Conservation (phyloP, 2,797 vertebrate genomes). For the Pseudocheirus occidentalis region DNA sequence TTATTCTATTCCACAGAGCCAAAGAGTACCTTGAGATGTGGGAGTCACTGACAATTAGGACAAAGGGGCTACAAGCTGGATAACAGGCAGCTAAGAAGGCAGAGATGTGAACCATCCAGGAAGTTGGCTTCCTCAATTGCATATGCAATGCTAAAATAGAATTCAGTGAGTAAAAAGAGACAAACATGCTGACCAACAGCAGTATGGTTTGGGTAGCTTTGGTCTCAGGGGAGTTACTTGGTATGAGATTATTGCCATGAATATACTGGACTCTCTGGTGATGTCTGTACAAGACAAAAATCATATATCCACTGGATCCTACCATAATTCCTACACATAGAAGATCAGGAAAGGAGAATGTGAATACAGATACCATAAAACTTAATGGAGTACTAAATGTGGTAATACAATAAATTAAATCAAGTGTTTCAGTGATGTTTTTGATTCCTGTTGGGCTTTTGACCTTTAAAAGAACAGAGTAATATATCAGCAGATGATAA, state of each 20-base stretch:
- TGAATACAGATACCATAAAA: not conserved
- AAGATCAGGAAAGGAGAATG: not conserved
- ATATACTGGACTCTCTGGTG: not conserved
- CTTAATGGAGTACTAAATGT: not conserved
- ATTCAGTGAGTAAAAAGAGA: too few relatives aligned
- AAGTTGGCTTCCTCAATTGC: rapidly evolving
- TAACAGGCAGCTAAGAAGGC: too few relatives aligned
- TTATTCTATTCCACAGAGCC: too few relatives aligned
- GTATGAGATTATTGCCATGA: not conserved
- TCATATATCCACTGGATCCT: not conserved
- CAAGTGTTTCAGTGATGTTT: not conserved
- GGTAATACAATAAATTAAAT: not conserved
- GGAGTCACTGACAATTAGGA: too few relatives aligned
- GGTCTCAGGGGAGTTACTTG: too few relatives aligned
- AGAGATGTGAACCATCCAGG: too few relatives aligned
- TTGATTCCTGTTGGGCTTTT: not conserved
- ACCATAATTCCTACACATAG: not conserved
- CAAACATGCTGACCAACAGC: too few relatives aligned
- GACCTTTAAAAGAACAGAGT: not conserved
- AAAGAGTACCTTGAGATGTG: too few relatives aligned
- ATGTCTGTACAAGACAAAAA: not conserved
- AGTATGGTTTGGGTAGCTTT: too few relatives aligned
- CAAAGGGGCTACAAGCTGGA: too few relatives aligned
- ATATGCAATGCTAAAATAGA: too few relatives aligned
- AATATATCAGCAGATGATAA: not conserved